Evolutionary conservation across 2,797 vertebrate genomes (phyloP).

Genomic region (Champsocephalus gunnari): DNA sequence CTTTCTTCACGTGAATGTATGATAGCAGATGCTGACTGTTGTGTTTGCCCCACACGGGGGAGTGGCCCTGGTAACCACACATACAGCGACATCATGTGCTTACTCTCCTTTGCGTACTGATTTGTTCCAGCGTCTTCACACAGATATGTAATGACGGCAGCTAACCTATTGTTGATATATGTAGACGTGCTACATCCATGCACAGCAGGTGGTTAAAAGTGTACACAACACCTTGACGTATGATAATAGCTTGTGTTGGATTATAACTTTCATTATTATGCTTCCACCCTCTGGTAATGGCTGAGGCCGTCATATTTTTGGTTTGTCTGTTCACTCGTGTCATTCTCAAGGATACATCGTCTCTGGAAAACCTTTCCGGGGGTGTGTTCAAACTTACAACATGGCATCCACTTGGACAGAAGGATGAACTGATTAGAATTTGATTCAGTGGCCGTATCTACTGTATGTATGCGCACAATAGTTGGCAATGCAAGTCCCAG

Average conservation of each 20-base stretch:
- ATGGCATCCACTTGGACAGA: no score
- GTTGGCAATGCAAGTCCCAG: no score
- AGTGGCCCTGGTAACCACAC: conserved; percentile 24
- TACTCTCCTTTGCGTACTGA: conserved; percentile 14
- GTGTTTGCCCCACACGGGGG: conserved; percentile 30
- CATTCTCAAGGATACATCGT: no score
- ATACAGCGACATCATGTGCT: conserved; percentile 29
- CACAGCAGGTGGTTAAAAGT: conserved; percentile 1
- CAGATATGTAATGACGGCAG: conserved; percentile 1
- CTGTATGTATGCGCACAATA: no score
- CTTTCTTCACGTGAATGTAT: conserved; percentile 36
- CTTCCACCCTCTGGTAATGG: no score
- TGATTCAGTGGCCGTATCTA: no score
- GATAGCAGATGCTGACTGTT: conserved; percentile 46
- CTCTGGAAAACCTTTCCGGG: no score
- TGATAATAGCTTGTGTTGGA: neutral
- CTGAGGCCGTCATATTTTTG: no score
- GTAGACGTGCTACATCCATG: neutral
- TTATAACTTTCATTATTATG: conserved; percentile 1
- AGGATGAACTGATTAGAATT: no score
- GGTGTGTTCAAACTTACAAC: no score
- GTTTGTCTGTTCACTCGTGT: no score
- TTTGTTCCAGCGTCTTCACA: neutral
- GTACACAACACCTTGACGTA: neutral
- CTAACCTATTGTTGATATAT: conserved; percentile 3